phyloP scores from a whole-genome alignment of 1,140 invertebrate genomes.

The Scaptomyza pallida region DNA sequence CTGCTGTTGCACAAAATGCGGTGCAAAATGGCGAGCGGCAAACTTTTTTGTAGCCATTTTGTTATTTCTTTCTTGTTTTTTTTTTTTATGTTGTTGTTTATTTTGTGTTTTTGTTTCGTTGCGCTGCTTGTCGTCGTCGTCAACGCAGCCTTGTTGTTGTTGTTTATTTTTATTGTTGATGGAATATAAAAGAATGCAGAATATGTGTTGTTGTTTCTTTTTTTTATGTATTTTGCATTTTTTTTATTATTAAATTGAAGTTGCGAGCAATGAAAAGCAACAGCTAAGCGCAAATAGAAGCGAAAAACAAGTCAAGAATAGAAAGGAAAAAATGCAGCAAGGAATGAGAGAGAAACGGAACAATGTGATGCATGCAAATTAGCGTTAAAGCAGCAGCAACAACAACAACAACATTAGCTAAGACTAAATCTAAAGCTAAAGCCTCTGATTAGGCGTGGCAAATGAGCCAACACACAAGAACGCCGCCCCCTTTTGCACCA shows the following conservation, averaged over 20 bases:
- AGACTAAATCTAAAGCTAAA: slow-evolving; percentile 2
- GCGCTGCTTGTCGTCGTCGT: slow-evolving; percentile 21
- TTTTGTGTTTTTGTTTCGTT: slow-evolving; percentile 37
- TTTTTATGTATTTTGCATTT: neutral
- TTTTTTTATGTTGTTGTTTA: slow-evolving; percentile 32
- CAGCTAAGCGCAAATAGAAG: slow-evolving; percentile 45
- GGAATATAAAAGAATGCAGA: slow-evolving; percentile 75
- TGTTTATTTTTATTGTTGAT: slow-evolving; percentile 64
- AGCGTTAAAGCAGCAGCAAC: slow-evolving; percentile 13
- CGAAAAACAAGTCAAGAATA: slow-evolving; percentile 17
- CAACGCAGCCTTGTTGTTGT: slow-evolving; percentile 45
- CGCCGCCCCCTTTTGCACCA: too few relatives aligned
- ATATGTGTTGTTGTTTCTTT: slow-evolving; percentile 36
- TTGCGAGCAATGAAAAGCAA: slow-evolving; percentile 73
- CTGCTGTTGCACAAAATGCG: slow-evolving; percentile 42
- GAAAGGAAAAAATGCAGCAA: slow-evolving; percentile 8
- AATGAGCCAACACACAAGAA: slow-evolving; percentile 25
- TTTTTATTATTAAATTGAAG: slow-evolving; percentile 72
- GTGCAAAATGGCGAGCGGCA: slow-evolving; percentile 51
- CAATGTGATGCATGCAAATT: slow-evolving; percentile 42
- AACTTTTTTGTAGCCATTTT: slow-evolving; percentile 52
- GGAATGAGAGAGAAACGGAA: slow-evolving; percentile 1
- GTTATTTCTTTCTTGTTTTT: slow-evolving; percentile 25
- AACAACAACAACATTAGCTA: neutral
- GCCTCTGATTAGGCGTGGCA: slow-evolving; percentile 10